A percentile compares a stretch with the other conserved stretches of the same genome.
These are phyloP conservation scores for Apteryx mantelli DNA, from an alignment of 2,113 vertebrate species.

Conservation along the genomic window DNA sequence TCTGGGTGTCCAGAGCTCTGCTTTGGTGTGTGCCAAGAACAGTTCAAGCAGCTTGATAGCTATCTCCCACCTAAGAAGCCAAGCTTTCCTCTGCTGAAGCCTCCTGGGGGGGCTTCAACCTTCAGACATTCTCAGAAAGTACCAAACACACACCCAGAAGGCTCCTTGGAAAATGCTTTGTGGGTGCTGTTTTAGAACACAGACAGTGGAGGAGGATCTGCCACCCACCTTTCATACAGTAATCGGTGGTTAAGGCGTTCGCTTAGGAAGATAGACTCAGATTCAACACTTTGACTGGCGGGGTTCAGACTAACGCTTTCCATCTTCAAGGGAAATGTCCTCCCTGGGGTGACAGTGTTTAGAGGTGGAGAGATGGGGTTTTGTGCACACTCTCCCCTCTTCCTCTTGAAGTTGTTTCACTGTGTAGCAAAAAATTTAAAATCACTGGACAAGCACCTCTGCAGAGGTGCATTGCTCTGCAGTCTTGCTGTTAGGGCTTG, in stretches of 20 bases:
- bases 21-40: conserved; percentile 51
- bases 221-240: conserved; percentile 49
- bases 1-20: conserved; percentile 56
- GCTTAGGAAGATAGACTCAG: not conserved
- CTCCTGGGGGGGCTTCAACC: conserved; percentile 39
- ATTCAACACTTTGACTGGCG: not conserved
- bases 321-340: not conserved
- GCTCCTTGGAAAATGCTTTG: conserved; percentile 26
- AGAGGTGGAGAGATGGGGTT: not conserved
- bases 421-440: not conserved
- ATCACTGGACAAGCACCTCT: not conserved
- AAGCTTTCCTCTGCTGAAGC: conserved; percentile 35
- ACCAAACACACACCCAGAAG: conserved; percentile 18
- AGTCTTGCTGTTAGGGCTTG: not conserved
- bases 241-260: not conserved
- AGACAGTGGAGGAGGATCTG: conserved; percentile 33
- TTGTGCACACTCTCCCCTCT: not conserved
- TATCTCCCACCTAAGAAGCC: conserved; percentile 59
- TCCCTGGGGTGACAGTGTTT: not conserved
- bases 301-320: not conserved
- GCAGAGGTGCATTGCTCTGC: not conserved
- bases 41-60: conserved; percentile 60
- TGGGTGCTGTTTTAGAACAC: conserved; percentile 34
- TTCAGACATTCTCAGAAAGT: conserved; percentile 27
- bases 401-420: not conserved